Conservation (phyloP, 2,888 invertebrate genomes). For the Plebejus anna region DNA sequence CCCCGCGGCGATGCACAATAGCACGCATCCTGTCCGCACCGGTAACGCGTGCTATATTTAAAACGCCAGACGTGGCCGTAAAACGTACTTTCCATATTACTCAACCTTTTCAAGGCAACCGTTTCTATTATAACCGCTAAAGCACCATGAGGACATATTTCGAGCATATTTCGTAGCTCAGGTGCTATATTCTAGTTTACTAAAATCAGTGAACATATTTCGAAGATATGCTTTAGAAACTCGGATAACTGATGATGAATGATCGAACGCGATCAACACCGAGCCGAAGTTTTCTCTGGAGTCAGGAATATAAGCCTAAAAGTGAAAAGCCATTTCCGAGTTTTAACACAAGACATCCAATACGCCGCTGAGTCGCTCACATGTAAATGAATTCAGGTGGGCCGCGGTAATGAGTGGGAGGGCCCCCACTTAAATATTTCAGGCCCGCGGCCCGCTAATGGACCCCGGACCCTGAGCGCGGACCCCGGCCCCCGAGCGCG, state of each 20-base stretch:
- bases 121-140: neutral
- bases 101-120: neutral
- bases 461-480: conserved; percentile 17
- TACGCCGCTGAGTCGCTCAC: conserved; percentile 16
- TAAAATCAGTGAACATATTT: neutral
- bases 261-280: neutral
- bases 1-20: conserved; percentile 2
- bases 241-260: neutral
- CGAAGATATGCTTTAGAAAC: neutral
- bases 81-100: neutral
- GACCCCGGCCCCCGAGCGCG: conserved; percentile 16
- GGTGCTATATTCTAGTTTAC: too few relatives aligned
- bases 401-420: conserved; percentile 22
- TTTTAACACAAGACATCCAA: neutral
- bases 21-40: conserved; percentile 11
- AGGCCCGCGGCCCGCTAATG: conserved; percentile 28
- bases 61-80: neutral
- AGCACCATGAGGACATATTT: too few relatives aligned
- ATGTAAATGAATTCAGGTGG: conserved; percentile 27
- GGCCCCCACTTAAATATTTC: conserved; percentile 28
- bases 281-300: neutral
- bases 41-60: conserved; percentile 13
- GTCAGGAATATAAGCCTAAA: neutral
- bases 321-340: neutral
- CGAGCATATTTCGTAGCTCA: too few relatives aligned